phyloP scores from a whole-genome alignment of 2,888 invertebrate species.

The Alsophila aescularia region DNA sequence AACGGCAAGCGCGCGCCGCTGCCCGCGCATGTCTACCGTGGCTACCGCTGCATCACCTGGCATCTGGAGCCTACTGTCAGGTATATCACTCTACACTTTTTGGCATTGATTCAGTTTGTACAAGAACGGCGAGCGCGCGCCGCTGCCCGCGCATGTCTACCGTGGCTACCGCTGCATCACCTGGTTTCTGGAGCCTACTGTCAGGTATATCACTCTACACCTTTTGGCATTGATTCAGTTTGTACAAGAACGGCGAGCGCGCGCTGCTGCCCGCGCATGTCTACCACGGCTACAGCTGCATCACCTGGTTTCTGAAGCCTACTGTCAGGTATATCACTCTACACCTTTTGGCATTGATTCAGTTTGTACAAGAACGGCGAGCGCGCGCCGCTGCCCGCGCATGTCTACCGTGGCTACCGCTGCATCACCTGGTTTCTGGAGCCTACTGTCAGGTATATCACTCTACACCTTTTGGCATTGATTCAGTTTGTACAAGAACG shows the following conservation, averaged over 20 bases:
- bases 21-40: conserved; percentile 92
- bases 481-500: too few species aligned
- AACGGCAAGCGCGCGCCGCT: conserved; percentile 17
- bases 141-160: conserved; percentile 89
- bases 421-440: conserved; percentile 99
- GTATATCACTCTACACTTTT: background rate
- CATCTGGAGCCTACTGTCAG: conserved; percentile 94
- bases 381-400: conserved; percentile 64
- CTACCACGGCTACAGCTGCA: conserved; percentile 95
- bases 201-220: background rate
- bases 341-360: too few species aligned
- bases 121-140: conserved; percentile 17
- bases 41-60: conserved; percentile 97
- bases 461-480: too few species aligned
- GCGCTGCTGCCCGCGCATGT: conserved; percentile 85
- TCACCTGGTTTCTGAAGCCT: conserved; percentile 98
- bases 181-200: conserved; percentile 98
- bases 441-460: conserved; percentile 87
- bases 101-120: too few species aligned
- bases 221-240: too few species aligned
- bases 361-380: too few species aligned
- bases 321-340: conserved; percentile 81
- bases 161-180: conserved; percentile 96
- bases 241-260: too few species aligned
- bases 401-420: conserved; percentile 95